These are phyloP conservation scores for mouse (Mus musculus) DNA, from an alignment of 2,113 vertebrate genomes.

Conservation along the genomic window GRCm39 chr12:48462501-48463000, in stretches of 20 bases:
- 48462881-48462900: too few species aligned
- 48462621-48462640: neutral
- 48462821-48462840: too few species aligned
- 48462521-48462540: slow-evolving; percentile 13
- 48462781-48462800: slow-evolving; percentile 64
- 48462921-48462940: too few species aligned
- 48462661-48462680: neutral
- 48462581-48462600: neutral
- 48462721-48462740: slow-evolving; percentile 41
- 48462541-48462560: slow-evolving; percentile 10
- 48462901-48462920: too few species aligned
- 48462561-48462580: slow-evolving; percentile 16
- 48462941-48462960: too few species aligned
- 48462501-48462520: neutral
- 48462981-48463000: too few species aligned
- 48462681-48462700: slow-evolving; percentile 1
- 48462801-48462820: slow-evolving; percentile 36
- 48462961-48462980: too few species aligned
- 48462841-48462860: too few species aligned
- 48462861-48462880: too few species aligned
- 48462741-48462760: slow-evolving; percentile 48
- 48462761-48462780: slow-evolving; percentile 59
- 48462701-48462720: slow-evolving; percentile 56
- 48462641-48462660: neutral
- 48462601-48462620: neutral